Base-by-base conservation (phyloP, 2,113 vertebrate genomes). In the Malaclemys terrapin region DNA sequence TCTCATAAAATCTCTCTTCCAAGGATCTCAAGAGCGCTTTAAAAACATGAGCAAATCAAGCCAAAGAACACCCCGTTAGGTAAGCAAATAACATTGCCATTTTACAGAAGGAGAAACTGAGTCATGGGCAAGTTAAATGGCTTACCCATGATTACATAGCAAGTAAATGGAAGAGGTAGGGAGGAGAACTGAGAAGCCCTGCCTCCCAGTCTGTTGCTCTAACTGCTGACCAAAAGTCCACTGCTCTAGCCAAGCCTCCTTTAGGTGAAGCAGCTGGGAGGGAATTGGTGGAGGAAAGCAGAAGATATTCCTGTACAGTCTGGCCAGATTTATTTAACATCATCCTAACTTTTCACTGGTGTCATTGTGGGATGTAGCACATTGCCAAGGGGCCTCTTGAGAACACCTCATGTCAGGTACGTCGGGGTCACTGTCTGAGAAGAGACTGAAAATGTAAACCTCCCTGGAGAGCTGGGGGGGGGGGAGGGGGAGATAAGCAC, bases 361-460 rank as follows among this genome's bases (percentile, higher is more conserved):
- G 20, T 90, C 81, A 42, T 54, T 38, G 75, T 78, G 79, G 85
- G 31, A 76, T 53, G 1, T 11, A 47, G 80, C 49, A 12, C 17
- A 0, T 13, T 81, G 42, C 38, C 65, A 45, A 85, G 90, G 53
- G 87, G 88, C 53, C 35, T 81, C 94, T 90, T 0, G 0, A 92
- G 88, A 88, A 7, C 88, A 59, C 65, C 2, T 3, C 69, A 81
- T 87, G 95, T 79, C 92, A 93, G 90, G 81, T 31, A 90, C 92
- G 56, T 31, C 0, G 0, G 75, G 92, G 96, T 95, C 95, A 93
- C 53, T 95, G 89, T 89, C 93, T 96, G 0, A 0, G 94, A 81
- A 93, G 93, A 88, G 79, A 85, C 75, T 87, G 91, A 59, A 95
- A 92, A 75, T 93, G 82, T 94, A 91, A 95, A 97, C 88, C 84